phyloP scores from a whole-genome alignment of 2,113 vertebrate species.

The Sphyrna mokarran region DNA sequence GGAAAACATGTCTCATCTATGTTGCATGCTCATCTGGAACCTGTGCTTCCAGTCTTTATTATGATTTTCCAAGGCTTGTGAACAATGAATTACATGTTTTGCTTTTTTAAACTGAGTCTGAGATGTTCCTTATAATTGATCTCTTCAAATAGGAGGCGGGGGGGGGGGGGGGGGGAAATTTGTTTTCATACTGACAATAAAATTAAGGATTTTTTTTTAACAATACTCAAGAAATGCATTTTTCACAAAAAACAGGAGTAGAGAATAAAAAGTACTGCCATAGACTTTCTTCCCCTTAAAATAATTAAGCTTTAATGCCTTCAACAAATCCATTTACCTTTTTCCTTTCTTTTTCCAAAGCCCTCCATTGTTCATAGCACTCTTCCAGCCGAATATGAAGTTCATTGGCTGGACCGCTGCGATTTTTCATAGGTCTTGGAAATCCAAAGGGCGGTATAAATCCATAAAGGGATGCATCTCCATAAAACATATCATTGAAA shows the following conservation, averaged over 20 bases:
- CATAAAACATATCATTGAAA: constrained; percentile 50
- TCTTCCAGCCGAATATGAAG: constrained; percentile 61
- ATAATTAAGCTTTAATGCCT: background rate
- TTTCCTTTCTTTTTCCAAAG: constrained; percentile 69
- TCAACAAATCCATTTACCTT: constrained; percentile 55
- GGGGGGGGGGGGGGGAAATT: too few relatives aligned
- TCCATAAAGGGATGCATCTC: constrained; percentile 49
- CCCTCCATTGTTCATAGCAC: constrained; percentile 67
- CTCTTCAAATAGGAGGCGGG: too few relatives aligned
- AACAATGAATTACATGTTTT: background rate
- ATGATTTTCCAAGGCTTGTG: background rate
- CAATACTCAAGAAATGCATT: background rate
- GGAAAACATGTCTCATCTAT: background rate
- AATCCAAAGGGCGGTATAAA: constrained; percentile 54
- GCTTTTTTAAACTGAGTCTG: background rate
- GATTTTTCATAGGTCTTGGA: constrained; percentile 56
- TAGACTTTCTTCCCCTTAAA: background rate
- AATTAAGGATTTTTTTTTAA: background rate
- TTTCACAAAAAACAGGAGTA: background rate
- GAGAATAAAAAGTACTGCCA: background rate
- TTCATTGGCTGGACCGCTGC: constrained; percentile 54
- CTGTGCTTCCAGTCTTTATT: background rate
- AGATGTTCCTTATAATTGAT: background rate
- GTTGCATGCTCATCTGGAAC: background rate
- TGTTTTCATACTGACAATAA: background rate